A percentile compares a stretch with the other conserved stretches of the same genome.
These are phyloP conservation scores for Elephantulus edwardii DNA, from an alignment of 2,113 vertebrate genomes.

Conservation along the genomic window DNA sequence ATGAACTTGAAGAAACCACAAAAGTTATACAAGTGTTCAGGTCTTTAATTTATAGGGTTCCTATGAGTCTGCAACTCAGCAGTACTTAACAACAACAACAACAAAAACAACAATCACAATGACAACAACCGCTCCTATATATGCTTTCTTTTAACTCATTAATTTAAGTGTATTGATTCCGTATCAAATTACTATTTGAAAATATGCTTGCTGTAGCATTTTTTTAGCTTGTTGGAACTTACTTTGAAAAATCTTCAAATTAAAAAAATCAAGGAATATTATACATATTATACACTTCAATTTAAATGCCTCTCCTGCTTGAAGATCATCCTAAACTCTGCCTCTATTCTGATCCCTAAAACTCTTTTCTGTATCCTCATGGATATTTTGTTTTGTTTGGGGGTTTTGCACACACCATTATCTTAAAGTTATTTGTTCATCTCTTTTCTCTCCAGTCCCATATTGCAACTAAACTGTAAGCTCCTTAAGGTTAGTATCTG, in stretches of 20 bases:
- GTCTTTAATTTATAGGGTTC: too few species aligned
- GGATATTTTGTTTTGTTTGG: neutral
- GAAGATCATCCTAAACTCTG: neutral
- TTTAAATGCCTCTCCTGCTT: neutral
- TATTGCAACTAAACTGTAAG: conserved; percentile 43
- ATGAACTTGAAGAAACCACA: too few species aligned
- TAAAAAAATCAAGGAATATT: neutral
- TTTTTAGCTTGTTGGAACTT: neutral
- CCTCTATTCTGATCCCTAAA: neutral
- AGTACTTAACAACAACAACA: too few species aligned
- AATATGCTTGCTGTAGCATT: neutral
- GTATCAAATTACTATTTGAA: neutral
- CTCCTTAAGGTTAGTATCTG: conserved; percentile 56
- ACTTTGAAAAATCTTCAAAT: neutral
- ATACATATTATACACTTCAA: neutral
- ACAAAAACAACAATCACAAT: too few species aligned
- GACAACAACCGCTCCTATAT: neutral
- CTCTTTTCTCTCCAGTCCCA: neutral
- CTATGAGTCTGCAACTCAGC: too few species aligned
- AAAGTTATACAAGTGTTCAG: too few species aligned
- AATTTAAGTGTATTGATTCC: neutral
- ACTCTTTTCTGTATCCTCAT: neutral
- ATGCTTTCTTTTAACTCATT: neutral
- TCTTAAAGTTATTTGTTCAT: neutral
- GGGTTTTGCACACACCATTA: neutral